Evolutionary conservation across 2,113 vertebrate species (phyloP).

Genomic region (Thamnaconus septentrionalis): DNA sequence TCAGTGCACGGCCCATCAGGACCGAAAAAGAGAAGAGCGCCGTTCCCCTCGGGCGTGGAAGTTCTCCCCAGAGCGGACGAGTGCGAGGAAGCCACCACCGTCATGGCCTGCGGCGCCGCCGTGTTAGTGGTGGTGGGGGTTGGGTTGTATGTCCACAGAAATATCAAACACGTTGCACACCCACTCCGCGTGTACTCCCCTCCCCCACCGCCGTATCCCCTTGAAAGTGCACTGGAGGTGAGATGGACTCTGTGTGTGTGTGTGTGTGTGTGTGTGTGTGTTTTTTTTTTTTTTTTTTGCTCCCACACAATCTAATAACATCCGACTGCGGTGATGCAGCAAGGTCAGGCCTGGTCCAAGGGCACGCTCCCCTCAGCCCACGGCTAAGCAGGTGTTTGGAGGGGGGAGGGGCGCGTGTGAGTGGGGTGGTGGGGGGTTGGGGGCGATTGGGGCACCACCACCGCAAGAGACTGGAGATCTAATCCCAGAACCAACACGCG

Average conservation of each 20-base stretch:
- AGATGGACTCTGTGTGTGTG: constrained; percentile 41
- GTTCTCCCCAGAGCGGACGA: constrained; percentile 34
- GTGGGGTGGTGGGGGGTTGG: neutral
- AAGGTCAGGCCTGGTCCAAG: constrained; percentile 66
- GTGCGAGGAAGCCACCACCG: constrained; percentile 43
- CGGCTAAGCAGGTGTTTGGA: constrained; percentile 24
- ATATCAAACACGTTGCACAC: too few species aligned
- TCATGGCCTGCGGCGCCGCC: too few species aligned
- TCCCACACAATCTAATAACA: constrained; percentile 71
- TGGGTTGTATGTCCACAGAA: too few species aligned
- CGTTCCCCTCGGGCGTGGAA: constrained; percentile 42
- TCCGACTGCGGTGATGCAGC: constrained; percentile 57
- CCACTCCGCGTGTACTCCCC: too few species aligned
- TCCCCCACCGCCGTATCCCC: constrained; percentile 12
- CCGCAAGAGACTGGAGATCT: constrained; percentile 29
- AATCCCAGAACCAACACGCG: constrained; percentile 24
- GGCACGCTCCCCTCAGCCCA: constrained; percentile 53
- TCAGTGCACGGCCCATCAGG: constrained; percentile 24
- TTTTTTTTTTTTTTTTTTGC: constrained; percentile 59
- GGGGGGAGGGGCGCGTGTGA: neutral
- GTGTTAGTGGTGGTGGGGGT: too few species aligned
- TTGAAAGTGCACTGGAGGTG: constrained; percentile 52
- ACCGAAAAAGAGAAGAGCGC: constrained; percentile 41
- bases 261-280: too few species aligned
- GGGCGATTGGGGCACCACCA: too few species aligned